Conservation (phyloP, 1,140 invertebrate genomes). For the Batillaria attramentaria region DNA sequence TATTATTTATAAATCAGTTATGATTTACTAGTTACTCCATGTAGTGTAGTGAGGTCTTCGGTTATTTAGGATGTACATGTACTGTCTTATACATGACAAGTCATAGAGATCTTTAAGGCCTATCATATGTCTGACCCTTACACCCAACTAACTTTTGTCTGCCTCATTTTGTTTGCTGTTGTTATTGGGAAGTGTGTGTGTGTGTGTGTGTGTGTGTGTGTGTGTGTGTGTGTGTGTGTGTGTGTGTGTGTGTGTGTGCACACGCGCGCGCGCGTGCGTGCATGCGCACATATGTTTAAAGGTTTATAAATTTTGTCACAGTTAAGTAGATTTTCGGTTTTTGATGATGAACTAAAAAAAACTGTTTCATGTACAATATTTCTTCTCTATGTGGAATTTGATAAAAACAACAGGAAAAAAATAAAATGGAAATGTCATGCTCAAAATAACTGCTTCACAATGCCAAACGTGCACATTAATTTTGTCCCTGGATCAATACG, state of each 20-base stretch:
- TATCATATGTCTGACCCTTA: too few relatives aligned
- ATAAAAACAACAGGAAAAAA: background rate
- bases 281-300: background rate
- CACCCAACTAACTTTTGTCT: too few relatives aligned
- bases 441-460: too few relatives aligned
- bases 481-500: too few relatives aligned
- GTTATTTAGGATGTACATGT: too few relatives aligned
- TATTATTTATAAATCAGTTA: too few relatives aligned
- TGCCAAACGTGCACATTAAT: too few relatives aligned
- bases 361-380: background rate
- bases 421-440: background rate
- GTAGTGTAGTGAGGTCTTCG: too few relatives aligned
- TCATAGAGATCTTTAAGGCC: background rate
- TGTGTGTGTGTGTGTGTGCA: background rate
- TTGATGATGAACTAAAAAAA: background rate
- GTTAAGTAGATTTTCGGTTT: background rate
- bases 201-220: conserved; percentile 28
- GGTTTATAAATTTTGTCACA: background rate
- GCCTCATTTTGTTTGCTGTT: too few relatives aligned
- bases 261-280: conserved; percentile 10
- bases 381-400: background rate
- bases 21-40: too few relatives aligned
- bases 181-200: too few relatives aligned
- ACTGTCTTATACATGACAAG: background rate
- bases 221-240: conserved; percentile 23